Evolutionary conservation across 37 sponge, comb jelly and placozoan genomes (phyloP).

Genomic region (Axinella damicornis): DNA sequence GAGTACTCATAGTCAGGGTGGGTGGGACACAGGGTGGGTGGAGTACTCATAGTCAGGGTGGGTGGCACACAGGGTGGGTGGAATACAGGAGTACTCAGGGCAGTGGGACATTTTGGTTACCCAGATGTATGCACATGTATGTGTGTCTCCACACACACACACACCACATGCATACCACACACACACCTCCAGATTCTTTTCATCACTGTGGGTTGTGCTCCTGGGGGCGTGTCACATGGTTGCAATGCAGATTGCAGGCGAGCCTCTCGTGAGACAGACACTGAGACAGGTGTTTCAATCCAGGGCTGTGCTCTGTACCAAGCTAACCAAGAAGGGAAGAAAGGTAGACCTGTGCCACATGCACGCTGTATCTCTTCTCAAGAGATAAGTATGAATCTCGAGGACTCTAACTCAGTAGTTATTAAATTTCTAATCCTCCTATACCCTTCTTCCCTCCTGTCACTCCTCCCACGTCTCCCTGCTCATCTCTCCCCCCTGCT

Average conservation of each 20-base stretch:
- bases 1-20: too few species aligned
- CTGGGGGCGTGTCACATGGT: conserved; percentile 94
- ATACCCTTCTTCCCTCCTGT: neutral
- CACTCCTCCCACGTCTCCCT: neutral
- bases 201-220: conserved; percentile 67
- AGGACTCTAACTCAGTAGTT: too few species aligned
- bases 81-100: too few species aligned
- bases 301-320: conserved; percentile 82
- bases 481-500: neutral
- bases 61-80: conserved; percentile 33
- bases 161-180: too few species aligned
- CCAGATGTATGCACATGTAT: too few species aligned
- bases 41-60: too few species aligned
- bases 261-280: conserved; percentile 90
- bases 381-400: too few species aligned
- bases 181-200: conserved; percentile 56
- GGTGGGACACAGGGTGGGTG: conserved; percentile 31
- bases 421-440: neutral
- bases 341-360: conserved; percentile 45
- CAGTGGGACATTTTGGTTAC: too few species aligned
- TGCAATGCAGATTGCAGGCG: conserved; percentile 90
- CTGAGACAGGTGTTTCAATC: conserved; percentile 84
- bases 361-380: too few species aligned
- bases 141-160: too few species aligned
- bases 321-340: conserved; percentile 92